phyloP scores from a whole-genome alignment of 2,797 vertebrate genomes.

The Eulemur mongoz region DNA sequence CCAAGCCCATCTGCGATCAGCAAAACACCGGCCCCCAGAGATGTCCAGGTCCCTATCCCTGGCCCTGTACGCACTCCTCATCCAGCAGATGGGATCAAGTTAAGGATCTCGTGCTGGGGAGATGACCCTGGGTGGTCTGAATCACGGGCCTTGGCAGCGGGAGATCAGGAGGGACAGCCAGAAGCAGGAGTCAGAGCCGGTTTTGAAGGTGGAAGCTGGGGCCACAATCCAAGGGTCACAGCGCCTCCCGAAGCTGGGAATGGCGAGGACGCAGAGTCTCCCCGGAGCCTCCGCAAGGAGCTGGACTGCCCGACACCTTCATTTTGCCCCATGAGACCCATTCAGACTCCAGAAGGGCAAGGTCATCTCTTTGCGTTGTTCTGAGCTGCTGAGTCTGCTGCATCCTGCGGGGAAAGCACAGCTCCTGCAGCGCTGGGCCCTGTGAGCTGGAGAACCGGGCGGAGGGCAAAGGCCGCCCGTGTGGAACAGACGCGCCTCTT shows the following conservation, averaged over 20 bases:
- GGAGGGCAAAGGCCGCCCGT: neutral
- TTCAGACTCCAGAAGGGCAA: rapidly evolving
- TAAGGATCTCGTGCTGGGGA: rapidly evolving
- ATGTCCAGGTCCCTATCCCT: rapidly evolving
- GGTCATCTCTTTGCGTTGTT: rapidly evolving
- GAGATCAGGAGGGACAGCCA: too few species aligned
- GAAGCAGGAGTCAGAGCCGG: neutral
- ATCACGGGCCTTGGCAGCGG: neutral
- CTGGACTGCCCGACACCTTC: rapidly evolving
- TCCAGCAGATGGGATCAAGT: neutral
- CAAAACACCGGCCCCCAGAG: neutral
- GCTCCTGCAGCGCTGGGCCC: neutral
- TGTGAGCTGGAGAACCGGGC: too few species aligned
- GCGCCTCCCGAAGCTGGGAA: rapidly evolving
- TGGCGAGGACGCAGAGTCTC: rapidly evolving
- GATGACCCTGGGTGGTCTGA: rapidly evolving
- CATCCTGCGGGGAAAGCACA: rapidly evolving
- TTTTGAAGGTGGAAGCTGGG: neutral
- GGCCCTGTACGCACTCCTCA: neutral
- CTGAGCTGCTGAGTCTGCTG: rapidly evolving
- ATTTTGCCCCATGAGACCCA: rapidly evolving
- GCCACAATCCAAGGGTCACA: rapidly evolving
- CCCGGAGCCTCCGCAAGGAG: neutral
- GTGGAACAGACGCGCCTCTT: too few species aligned
- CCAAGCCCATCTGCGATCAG: neutral